Evolutionary conservation across 2,113 vertebrate genomes (phyloP), one percentile per base, ranked within the genome.

Genomic region (Tautogolabrus adspersus): DNA sequence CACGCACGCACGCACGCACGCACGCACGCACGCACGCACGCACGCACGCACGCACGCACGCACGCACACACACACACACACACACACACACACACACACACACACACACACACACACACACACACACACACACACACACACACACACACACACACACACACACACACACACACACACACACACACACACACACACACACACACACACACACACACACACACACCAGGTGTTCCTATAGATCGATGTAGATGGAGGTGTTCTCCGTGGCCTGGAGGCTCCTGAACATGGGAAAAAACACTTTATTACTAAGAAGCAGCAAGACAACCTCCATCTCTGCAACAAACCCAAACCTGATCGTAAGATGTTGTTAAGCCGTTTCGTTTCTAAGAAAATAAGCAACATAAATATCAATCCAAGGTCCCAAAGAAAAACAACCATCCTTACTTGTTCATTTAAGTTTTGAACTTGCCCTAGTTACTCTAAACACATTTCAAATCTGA

Each of bases 231-330:
- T 30, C 23, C 60, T 81, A 38, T 42, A 58, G 60, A 76, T 72
- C 62, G 10, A 68, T 66, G 57, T 49, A 70, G 52, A 77, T 81
- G 84, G 83, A 61, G 38, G 49, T 58, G 77, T 74, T 80, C 69
- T 66, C 5, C 10, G 4, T 60, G 60, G 52, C 63, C 66, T 19
- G 21, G 13, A 6, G 66, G 42, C 23, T 66, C 18, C 54, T 3
- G 23, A 77, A 64, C 64, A 56, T 23, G 44, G 18, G 54, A 65
- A 58, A 66, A 84, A 21, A 59, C 6, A 44, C 51, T 42, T 6
- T 49, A 7, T 4, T 26, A 42, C 19, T 5, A 44, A 6, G 10
- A 8, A 42, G 21, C 42, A 52, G 21, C 21, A 66, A 44, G 19
- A 61, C 30, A 57, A 30, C 30, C 15, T 47, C 46, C 13, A 15